Evolutionary conservation across 1,140 invertebrate species (phyloP), one percentile per base, ranked within the genome.

Genomic region (Cydia strobilella): DNA sequence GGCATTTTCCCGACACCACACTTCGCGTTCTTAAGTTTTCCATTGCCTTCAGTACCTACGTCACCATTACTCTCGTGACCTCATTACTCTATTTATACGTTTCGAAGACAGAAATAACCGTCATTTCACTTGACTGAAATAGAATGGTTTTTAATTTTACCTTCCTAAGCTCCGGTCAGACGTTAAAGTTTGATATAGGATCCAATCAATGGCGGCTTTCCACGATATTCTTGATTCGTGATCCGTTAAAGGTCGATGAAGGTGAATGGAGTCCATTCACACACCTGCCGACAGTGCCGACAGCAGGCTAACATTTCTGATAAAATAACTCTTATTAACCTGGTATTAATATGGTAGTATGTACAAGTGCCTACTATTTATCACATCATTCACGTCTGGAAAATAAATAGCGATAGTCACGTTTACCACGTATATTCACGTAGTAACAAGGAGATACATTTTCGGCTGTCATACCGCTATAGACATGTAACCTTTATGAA

Each of bases 61-160:
- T 18, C 65, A 69, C 65, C 31, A 12, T n/a, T n/a, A n/a, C 5
- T 69, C n/a, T 25, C 63, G 62, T 63, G 63, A 66, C 63, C 63
- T 66, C 25, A 66, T 66, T 25, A 23, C 13, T 31, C 15, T 66
- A 66, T 35, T 66, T 66, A 13, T 39, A 45, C 63, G 27, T 51
- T 13, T 35, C 27, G 27, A 31, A 35, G 10, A 69, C 27, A 35
- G 63, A 66, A 66, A 66, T 66, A 66, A 31, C 63, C n/a, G 63
- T 65, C 65, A 69, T 69, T 69, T 20, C 65, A 15, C 15, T 27
- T 1, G n/a, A 69, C 65, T 35, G 18, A 35, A 69, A 69, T 69
- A 69, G 65, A 69, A 69, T 35, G 31, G 6, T 69, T 69, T 69
- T 69, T 69, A 69, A 69, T 69, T 69, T 69, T 18, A 69, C 18